A percentile compares a stretch with the other conserved stretches of the same genome.
phyloP scores from a whole-genome alignment of 2,797 vertebrate species.

The Lophura swinhoii region DNA sequence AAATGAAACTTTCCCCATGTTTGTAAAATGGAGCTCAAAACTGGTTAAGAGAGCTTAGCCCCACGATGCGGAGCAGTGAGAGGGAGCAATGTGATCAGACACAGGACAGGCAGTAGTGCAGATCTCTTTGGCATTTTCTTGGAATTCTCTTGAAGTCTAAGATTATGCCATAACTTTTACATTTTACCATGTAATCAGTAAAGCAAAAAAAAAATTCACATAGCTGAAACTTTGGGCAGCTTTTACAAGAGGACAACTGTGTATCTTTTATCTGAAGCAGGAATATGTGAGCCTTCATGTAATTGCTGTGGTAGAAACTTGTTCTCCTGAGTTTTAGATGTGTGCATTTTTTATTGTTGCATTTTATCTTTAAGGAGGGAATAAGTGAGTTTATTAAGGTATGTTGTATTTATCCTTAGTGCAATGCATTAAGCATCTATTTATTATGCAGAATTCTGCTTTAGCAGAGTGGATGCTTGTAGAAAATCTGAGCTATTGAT shows the following conservation, averaged over 20 bases:
- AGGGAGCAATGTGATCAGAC: accelerated
- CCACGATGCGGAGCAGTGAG: background rate
- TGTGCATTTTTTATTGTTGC: background rate
- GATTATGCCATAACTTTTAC: background rate
- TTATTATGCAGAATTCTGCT: conserved; percentile 36
- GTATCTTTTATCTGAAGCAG: background rate
- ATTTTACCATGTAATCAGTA: background rate
- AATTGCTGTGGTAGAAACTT: conserved; percentile 35
- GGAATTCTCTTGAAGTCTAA: background rate
- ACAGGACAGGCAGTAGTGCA: background rate
- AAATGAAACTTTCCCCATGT: background rate
- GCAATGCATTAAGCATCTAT: conserved; percentile 42
- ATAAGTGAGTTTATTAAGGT: conserved; percentile 42
- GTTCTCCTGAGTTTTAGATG: conserved; percentile 22
- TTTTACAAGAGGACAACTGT: background rate
- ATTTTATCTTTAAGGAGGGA: conserved; percentile 49
- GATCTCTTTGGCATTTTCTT: background rate
- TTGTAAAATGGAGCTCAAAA: background rate
- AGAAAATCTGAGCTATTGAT: conserved; percentile 50
- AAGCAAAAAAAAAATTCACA: background rate
- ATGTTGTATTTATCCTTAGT: conserved; percentile 39
- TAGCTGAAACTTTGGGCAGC: background rate
- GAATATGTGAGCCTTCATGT: background rate
- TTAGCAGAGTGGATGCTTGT: background rate
- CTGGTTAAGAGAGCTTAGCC: background rate